Conservation (phyloP, 1,140 invertebrate genomes). For the Dendroctonus valens region DNA sequence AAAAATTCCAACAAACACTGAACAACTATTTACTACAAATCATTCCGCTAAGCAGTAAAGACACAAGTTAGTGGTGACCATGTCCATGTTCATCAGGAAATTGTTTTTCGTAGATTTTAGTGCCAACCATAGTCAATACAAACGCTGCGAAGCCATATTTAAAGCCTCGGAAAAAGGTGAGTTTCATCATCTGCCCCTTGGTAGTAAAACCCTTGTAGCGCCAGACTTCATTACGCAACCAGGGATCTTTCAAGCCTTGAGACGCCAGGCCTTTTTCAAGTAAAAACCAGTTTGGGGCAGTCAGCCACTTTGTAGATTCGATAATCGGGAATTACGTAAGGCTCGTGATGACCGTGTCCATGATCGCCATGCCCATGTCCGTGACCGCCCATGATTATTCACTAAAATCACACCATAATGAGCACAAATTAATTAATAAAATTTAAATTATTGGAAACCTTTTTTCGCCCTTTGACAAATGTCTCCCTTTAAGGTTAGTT, state of each 20-base stretch:
- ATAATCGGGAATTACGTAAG: constrained; percentile 65
- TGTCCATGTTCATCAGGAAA: constrained; percentile 54
- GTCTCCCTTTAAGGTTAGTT: too few species aligned
- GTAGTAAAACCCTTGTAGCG: constrained; percentile 60
- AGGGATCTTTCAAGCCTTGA: constrained; percentile 77
- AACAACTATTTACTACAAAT: too few species aligned
- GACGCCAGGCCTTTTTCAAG: constrained; percentile 63
- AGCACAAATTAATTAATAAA: too few species aligned
- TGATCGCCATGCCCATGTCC: constrained; percentile 56
- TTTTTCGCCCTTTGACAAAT: too few species aligned
- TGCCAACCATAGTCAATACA: constrained; percentile 59
- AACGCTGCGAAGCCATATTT: constrained; percentile 63
- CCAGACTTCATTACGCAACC: constrained; percentile 85
- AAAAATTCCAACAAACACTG: too few species aligned
- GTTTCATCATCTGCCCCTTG: constrained; percentile 39
- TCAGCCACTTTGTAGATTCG: constrained; percentile 71
- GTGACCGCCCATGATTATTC: constrained; percentile 43
- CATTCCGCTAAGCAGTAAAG: too few species aligned
- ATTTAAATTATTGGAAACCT: too few species aligned
- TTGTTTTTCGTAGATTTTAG: constrained; percentile 54
- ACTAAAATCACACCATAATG: neutral
- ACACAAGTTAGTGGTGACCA: constrained; percentile 34
- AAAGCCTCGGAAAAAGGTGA: constrained; percentile 59
- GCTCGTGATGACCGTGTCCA: constrained; percentile 51
- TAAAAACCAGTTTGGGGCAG: constrained; percentile 59